phyloP scores from a whole-genome alignment of 2,113 vertebrate species.

The Corapipo altera region DNA sequence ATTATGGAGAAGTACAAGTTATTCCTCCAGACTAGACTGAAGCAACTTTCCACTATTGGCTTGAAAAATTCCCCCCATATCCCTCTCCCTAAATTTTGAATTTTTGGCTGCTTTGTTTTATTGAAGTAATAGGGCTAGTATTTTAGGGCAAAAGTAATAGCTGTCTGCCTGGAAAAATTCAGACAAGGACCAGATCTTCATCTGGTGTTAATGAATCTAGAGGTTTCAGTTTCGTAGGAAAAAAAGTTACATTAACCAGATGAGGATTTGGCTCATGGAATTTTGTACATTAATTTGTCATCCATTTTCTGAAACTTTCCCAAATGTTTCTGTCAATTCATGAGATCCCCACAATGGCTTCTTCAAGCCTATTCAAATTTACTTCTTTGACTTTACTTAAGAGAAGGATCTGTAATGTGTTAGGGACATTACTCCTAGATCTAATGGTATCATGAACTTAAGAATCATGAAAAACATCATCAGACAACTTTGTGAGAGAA shows the following conservation, averaged over 20 bases:
- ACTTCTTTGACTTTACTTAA: background rate
- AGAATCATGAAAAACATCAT: background rate
- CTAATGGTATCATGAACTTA: background rate
- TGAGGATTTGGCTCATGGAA: slow-evolving; percentile 22
- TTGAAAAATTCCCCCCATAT: background rate
- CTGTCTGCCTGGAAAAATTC: slow-evolving; percentile 41
- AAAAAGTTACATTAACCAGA: slow-evolving; percentile 30
- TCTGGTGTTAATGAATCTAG: slow-evolving; percentile 47
- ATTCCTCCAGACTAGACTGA: background rate
- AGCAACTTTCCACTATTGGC: background rate
- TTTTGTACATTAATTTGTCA: background rate
- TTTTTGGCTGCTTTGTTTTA: slow-evolving; percentile 34
- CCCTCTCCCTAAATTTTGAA: background rate
- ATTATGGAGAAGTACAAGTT: background rate
- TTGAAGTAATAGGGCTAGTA: slow-evolving; percentile 22
- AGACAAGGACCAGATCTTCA: slow-evolving; percentile 54
- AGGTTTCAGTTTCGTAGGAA: slow-evolving; percentile 25
- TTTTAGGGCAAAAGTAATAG: slow-evolving; percentile 26
- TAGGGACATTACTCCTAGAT: background rate
- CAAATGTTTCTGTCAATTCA: background rate
- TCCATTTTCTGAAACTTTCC: background rate
- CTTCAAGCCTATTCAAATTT: background rate
- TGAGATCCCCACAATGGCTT: background rate
- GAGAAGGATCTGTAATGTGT: background rate
- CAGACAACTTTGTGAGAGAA: background rate